Evolutionary conservation across 2,113 vertebrate genomes (phyloP).

Genomic region (Amphilophus citrinellus): DNA sequence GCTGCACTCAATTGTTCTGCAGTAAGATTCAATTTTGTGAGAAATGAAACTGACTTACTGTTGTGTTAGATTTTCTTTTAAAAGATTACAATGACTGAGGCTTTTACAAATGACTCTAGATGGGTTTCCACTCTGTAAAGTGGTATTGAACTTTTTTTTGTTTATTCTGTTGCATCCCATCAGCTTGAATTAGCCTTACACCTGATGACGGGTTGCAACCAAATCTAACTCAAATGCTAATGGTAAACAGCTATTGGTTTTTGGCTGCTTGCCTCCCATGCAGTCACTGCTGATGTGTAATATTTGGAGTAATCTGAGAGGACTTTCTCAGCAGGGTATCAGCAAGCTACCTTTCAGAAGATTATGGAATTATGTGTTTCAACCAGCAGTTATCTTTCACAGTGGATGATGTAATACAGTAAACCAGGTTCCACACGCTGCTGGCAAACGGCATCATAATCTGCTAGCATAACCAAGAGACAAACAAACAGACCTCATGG

Average conservation of each 20-base stretch:
- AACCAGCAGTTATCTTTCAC: constrained; percentile 64
- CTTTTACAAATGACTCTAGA: constrained; percentile 60
- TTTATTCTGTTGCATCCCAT: constrained; percentile 66
- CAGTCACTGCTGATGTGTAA: constrained; percentile 38
- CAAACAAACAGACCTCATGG: constrained; percentile 46
- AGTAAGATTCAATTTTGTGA: constrained; percentile 50
- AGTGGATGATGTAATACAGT: constrained; percentile 16
- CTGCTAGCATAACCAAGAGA: constrained; percentile 34
- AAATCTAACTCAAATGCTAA: constrained; percentile 46
- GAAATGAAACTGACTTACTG: constrained; percentile 49
- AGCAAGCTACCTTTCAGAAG: constrained; percentile 48
- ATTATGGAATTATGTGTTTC: constrained; percentile 67
- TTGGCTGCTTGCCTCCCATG: constrained; percentile 20
- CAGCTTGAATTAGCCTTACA: constrained; percentile 51
- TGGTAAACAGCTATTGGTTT: constrained; percentile 61
- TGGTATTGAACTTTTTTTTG: constrained; percentile 63
- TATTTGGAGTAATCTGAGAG: constrained; percentile 64
- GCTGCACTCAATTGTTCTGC: constrained; percentile 42
- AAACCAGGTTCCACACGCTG: constrained; percentile 42
- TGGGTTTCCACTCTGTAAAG: constrained; percentile 40
- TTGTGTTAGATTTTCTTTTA: constrained; percentile 57
- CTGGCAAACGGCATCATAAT: constrained; percentile 49
- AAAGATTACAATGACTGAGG: constrained; percentile 58
- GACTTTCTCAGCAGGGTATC: constrained; percentile 43
- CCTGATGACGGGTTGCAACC: constrained; percentile 56